Conservation (phyloP, 1,140 invertebrate species). For the Drosophila guanche region DNA sequence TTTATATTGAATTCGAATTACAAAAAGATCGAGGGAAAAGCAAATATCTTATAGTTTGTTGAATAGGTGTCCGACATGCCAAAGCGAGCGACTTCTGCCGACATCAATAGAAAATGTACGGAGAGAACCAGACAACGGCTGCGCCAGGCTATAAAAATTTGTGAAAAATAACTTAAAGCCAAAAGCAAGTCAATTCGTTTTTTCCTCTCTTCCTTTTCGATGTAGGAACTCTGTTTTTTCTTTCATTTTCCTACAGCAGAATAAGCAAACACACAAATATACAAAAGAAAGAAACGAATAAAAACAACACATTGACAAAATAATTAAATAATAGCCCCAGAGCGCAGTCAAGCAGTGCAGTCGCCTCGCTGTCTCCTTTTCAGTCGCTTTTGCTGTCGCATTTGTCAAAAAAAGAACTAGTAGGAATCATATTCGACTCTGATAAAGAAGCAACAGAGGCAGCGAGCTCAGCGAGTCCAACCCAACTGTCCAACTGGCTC, state of each 20-base stretch:
- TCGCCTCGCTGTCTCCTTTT: neutral
- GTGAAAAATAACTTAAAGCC: conserved; percentile 20
- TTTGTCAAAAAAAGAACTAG: conserved; percentile 49
- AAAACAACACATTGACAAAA: conserved; percentile 66
- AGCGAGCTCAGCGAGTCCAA: conserved; percentile 47
- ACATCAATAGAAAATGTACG: no score
- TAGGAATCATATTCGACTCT: conserved; percentile 63
- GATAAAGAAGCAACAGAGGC: conserved; percentile 35
- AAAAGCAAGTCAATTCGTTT: neutral
- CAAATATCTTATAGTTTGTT: conserved; percentile 6
- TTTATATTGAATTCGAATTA: conserved; percentile 51
- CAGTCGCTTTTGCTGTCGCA: conserved; percentile 4
- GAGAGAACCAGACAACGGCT: neutral
- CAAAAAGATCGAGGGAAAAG: conserved; percentile 25
- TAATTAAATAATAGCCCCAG: conserved; percentile 73
- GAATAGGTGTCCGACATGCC: conserved; percentile 1
- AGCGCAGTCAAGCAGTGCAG: conserved; percentile 52
- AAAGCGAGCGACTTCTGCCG: no score
- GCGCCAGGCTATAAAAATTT: conserved; percentile 23
- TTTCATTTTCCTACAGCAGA: conserved; percentile 9
- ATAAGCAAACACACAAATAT: conserved; percentile 6
- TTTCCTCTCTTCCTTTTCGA: neutral
- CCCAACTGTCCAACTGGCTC: conserved; percentile 55
- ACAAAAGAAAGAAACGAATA: neutral
- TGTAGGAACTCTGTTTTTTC: neutral